Evolutionary conservation across 2,888 invertebrate genomes (phyloP), one percentile per base, ranked within the genome.

Genomic region (Drosophila niveifrons): DNA sequence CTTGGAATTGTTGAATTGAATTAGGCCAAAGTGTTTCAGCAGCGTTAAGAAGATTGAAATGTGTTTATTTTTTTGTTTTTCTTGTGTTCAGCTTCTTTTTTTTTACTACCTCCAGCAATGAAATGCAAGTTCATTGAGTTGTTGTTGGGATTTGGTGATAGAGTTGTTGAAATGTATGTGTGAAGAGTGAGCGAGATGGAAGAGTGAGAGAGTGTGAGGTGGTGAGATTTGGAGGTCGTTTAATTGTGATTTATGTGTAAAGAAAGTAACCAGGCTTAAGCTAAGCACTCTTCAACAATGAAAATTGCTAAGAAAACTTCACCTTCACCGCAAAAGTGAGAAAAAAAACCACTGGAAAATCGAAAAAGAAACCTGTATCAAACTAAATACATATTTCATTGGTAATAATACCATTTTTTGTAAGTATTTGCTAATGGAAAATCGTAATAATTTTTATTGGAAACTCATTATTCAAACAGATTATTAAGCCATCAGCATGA

Each of bases 1-100:
- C 61, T 82, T 80, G 43, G 66, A 64, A 68, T 82, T 64, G 72
- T 73, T 61, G 15, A 56, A 72, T 71, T 63, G 55, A 80, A 82
- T 82, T 80, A 70, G 83, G 87, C 84, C 84, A 88, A 80, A 86
- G 75, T 71, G 88, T 83, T 83, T 72, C 72, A 83, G 75, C 81
- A 62, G 78, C 70, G 57, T 55, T 63, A 58, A 72, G 55, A 65
- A 68, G 67, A 82, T 80, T 70, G 59, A 81, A 77, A 68, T 57
- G 43, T 48, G 51, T 48, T 52, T 63, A 47, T 46, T 46, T 36
- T 15, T 41, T 50, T 55, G 13, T 41, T 46, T 39, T 50, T n/a
- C 23, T 58, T 13, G 11, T 34, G 39, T 34, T 31, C 34, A 2
- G 43, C 36, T 36, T 23, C 23, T 44, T 31, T 48, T 52, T 52